Evolutionary conservation across 2,113 vertebrate species (phyloP), one percentile per base, ranked within the genome.

Genomic region (Lagopus leucura): DNA sequence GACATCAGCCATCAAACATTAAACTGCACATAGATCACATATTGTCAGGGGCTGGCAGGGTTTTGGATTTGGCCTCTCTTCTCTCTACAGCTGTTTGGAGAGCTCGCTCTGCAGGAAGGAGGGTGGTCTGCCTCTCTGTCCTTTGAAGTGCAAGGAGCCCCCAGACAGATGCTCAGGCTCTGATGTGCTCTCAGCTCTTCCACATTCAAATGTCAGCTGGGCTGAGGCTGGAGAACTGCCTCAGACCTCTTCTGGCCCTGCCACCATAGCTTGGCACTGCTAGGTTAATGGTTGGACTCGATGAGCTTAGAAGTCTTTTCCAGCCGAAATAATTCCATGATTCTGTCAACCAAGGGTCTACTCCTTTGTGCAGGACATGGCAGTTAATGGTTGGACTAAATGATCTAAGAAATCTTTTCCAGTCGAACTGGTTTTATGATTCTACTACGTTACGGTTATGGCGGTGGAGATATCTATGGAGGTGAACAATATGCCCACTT

Each of bases 1-100:
- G 75, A 77, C 91, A 55, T 47, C 64, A 82, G 38, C 78, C 78
- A 67, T 67, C 60, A 42, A 76, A 28, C 89, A 17, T 42, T 22
- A 81, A 47, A 9, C 75, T 89, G 87, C 75, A 70, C 81, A 8
- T 58, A 54, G 86, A 95, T 93, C 92, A 87, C 14, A 19, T 16
- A 22, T 2, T 52, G 78, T 63, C 64, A 19, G 75, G 92, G 67
- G 24, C 77, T 95, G 94, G 86, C 87, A 73, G 81, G 4, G 43
- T 5, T 82, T 70, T 24, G 3, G 10, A 3, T 63, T 22, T 42
- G 94, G 81, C 70, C 66, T 58, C 83, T 75, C 30, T 27, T 69
- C 2, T 1, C 50, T 58, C 45, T 22, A 15, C 86, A 84, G 93
- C 83, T 93, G 69, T 3, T 77, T 47, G 80, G 70, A 86, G 77